A percentile compares a stretch with the other conserved stretches of the same genome.
Evolutionary conservation across 2,797 vertebrate species (phyloP).

Genomic region (Labroides dimidiatus): DNA sequence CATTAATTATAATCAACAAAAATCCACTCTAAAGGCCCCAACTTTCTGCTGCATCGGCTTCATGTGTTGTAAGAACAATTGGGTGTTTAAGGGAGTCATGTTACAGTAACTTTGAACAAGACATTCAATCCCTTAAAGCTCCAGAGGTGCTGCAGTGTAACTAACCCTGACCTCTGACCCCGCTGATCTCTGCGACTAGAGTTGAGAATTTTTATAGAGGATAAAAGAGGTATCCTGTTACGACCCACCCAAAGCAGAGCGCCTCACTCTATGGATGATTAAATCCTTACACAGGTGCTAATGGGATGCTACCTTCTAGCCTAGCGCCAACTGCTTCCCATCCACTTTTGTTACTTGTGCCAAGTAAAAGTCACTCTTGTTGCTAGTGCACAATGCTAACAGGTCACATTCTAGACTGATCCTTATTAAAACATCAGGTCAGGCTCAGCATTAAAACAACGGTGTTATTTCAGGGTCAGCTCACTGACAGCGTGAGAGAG

Average conservation of each 20-base stretch:
- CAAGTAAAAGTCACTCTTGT: constrained; percentile 70
- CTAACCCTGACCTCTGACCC: constrained; percentile 37
- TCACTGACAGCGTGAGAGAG: constrained; percentile 11
- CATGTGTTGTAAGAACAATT: constrained; percentile 27
- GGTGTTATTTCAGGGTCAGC: constrained; percentile 28
- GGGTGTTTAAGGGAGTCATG: constrained; percentile 26
- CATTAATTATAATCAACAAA: not conserved
- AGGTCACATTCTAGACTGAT: constrained; percentile 70
- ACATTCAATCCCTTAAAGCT: constrained; percentile 21
- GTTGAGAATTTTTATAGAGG: constrained; percentile 36
- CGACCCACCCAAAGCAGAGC: constrained; percentile 26
- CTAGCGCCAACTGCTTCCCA: constrained; percentile 55
- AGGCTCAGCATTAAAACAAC: constrained; percentile 50
- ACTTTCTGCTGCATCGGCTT: constrained; percentile 15
- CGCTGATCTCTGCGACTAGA: constrained; percentile 7
- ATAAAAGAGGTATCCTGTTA: constrained; percentile 51
- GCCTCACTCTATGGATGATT: constrained; percentile 37
- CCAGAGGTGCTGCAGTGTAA: constrained; percentile 32
- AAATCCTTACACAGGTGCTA: constrained; percentile 67
- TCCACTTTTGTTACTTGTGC: constrained; percentile 57
- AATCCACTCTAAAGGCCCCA: not conserved
- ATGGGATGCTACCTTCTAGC: constrained; percentile 66
- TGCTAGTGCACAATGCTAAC: constrained; percentile 61
- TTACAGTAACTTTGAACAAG: constrained; percentile 41
- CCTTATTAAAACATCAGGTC: constrained; percentile 67